Percentiles rank a stretch among this genome's conserved stretches.
These are phyloP conservation scores for Ictalurus punctatus DNA, from an alignment of 2,113 vertebrate genomes.

Conservation along the genomic window DNA sequence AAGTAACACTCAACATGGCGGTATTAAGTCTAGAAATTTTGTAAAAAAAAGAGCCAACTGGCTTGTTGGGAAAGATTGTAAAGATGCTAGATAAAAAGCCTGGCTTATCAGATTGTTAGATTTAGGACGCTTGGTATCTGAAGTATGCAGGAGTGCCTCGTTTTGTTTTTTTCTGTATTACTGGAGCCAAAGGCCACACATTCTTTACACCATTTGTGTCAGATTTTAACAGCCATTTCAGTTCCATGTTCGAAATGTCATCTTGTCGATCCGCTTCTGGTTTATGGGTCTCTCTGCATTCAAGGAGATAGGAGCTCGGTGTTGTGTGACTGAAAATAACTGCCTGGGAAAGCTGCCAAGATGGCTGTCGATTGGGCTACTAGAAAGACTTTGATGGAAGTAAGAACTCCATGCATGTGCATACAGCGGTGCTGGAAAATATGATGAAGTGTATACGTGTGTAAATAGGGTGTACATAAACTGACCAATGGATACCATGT, in stretches of 20 bases:
- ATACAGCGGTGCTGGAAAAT: neutral
- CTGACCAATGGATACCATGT: neutral
- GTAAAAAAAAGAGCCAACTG: neutral
- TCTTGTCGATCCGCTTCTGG: neutral
- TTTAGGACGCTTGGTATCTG: neutral
- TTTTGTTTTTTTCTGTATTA: neutral
- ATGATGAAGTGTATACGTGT: neutral
- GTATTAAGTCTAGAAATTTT: neutral
- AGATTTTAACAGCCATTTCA: neutral
- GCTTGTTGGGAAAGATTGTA: neutral
- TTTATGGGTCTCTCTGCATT: slow-evolving; percentile 1
- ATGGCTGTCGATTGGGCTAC: neutral
- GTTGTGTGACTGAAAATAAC: slow-evolving; percentile 17
- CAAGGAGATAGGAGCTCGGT: neutral
- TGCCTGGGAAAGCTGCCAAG: slow-evolving; percentile 21
- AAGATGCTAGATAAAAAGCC: neutral
- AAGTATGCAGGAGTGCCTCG: neutral
- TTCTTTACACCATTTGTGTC: neutral
- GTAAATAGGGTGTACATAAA: neutral
- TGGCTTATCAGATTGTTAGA: neutral
- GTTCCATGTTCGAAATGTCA: neutral
- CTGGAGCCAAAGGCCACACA: neutral
- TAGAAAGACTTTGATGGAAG: slow-evolving; percentile 13
- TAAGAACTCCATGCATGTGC: neutral
- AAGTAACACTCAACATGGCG: neutral